Percentiles rank a stretch among this genome's conserved stretches.
Evolutionary conservation across 2,888 invertebrate species (phyloP).

Genomic region (Sarcophaga variegata): DNA sequence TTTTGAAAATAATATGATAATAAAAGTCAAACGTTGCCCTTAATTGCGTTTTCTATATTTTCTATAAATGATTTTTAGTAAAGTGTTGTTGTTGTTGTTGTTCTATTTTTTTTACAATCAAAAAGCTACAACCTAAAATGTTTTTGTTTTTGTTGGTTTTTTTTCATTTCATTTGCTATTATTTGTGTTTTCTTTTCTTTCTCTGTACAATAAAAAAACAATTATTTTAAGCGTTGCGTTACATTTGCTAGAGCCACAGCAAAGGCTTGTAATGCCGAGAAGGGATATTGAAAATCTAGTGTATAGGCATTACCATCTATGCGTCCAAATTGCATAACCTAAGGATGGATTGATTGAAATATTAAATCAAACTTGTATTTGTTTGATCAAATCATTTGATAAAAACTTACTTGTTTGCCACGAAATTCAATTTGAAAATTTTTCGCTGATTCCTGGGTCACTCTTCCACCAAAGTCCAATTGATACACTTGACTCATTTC

Average conservation of each 20-base stretch:
- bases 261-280: constrained; percentile 98
- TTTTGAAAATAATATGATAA: background rate
- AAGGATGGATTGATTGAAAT: background rate
- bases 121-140: constrained; percentile 65
- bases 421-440: constrained; percentile 99
- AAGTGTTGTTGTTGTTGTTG: constrained; percentile 27
- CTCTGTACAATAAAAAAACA: constrained; percentile 23
- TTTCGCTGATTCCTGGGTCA: constrained; percentile 99
- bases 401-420: constrained; percentile 91
- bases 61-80: constrained; percentile 39
- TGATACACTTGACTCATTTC: constrained; percentile 99
- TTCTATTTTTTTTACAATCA: constrained; percentile 44
- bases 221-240: constrained; percentile 81
- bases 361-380: no score
- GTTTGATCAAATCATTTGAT: background rate
- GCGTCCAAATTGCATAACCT: constrained; percentile 99
- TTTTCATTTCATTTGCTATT: constrained; percentile 1
- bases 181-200: background rate
- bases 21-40: constrained; percentile 21
- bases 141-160: constrained; percentile 16
- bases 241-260: constrained; percentile 92
- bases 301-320: constrained; percentile 99
- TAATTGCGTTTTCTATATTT: constrained; percentile 34
- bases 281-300: constrained; percentile 99
- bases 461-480: constrained; percentile 98